phyloP scores from a whole-genome alignment of 2,888 invertebrate genomes.

The Polyploca ridens region DNA sequence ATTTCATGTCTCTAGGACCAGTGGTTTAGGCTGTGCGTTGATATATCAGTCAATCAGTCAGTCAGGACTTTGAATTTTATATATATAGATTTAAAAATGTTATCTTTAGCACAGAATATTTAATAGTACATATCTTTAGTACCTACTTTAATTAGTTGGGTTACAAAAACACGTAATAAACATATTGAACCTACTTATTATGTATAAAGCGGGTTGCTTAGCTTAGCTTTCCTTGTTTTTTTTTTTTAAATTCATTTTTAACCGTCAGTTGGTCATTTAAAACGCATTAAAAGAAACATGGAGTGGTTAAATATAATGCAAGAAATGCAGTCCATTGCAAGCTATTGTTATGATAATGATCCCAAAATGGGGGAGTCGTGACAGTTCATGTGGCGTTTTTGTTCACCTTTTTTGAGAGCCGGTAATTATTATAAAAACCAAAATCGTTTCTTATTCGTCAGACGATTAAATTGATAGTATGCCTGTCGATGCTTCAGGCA shows the following conservation, averaged over 20 bases:
- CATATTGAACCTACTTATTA: no score
- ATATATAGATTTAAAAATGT: no score
- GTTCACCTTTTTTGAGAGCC: background rate
- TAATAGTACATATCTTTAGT: no score
- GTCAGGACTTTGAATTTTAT: no score
- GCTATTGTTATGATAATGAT: slow-evolving; percentile 6
- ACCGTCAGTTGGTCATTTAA: background rate
- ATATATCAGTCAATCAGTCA: no score
- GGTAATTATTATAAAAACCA: background rate
- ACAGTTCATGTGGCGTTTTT: background rate
- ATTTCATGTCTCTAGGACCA: no score
- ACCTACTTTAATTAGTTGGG: no score
- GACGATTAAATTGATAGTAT: background rate
- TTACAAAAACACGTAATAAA: no score
- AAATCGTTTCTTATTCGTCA: background rate
- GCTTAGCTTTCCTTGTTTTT: background rate
- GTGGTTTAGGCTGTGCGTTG: no score
- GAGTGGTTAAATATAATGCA: background rate
- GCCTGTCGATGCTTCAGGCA: background rate
- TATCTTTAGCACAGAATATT: no score
- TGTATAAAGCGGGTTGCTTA: background rate
- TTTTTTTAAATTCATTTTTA: background rate
- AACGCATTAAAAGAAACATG: slow-evolving; percentile 4
- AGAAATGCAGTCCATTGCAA: background rate
- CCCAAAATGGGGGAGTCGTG: slow-evolving; percentile 4